Evolutionary conservation across 2,797 vertebrate species (phyloP).

Genomic region (Oceanodroma leucorhoa): DNA sequence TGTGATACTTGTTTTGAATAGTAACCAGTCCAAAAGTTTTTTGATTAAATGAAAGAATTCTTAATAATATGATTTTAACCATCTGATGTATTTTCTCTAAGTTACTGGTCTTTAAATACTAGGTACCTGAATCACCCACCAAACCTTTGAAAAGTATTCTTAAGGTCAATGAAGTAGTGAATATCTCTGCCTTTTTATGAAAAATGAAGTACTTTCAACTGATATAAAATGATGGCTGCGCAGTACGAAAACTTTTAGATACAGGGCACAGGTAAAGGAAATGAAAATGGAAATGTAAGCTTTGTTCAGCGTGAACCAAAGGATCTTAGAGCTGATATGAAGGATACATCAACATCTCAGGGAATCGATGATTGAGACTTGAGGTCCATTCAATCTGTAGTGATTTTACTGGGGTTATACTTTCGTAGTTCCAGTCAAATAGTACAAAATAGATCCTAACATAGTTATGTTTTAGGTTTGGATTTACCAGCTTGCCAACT

Average conservation of each 20-base stretch:
- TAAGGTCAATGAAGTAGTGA: not conserved
- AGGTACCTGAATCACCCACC: not conserved
- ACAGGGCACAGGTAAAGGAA: not conserved
- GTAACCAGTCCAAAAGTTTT: not conserved
- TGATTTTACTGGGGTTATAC: not conserved
- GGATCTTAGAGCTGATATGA: not conserved
- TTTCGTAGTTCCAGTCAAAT: not conserved
- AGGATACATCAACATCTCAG: not conserved
- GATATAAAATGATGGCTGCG: not conserved
- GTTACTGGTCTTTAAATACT: not conserved
- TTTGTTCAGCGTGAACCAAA: not conserved
- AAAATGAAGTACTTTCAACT: not conserved
- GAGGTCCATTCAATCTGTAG: not conserved
- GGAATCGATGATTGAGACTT: not conserved
- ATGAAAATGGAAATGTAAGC: constrained; percentile 17
- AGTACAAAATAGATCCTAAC: not conserved
- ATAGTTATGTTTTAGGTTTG: not conserved
- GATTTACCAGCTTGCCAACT: not conserved
- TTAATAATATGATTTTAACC: not conserved
- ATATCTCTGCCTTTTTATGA: not conserved
- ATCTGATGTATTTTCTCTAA: not conserved
- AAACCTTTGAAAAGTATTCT: not conserved
- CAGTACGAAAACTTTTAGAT: not conserved
- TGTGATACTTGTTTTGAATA: not conserved
- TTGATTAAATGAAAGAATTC: not conserved